A percentile compares a stretch with the other conserved stretches of the same genome.
phyloP scores from a whole-genome alignment of 2,888 invertebrate genomes.

The Mongoloraphidia duomilia region DNA sequence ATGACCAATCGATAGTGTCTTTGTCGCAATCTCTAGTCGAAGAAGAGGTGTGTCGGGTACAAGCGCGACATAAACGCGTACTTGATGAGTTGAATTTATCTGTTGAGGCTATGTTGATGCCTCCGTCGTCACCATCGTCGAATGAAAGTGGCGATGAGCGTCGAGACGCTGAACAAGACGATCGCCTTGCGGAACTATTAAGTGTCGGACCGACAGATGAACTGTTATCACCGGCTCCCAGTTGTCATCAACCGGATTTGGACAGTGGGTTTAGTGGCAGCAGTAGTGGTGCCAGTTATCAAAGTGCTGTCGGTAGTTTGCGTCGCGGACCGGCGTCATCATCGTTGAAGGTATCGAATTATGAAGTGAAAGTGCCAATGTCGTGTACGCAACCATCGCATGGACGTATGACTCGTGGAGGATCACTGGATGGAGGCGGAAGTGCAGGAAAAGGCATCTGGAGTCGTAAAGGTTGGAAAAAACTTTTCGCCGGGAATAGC shows the following conservation, averaged over 20 bases:
- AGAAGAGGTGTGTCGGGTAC: slow-evolving; percentile 71
- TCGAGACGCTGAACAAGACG: slow-evolving; percentile 42
- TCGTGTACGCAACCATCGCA: too few relatives aligned
- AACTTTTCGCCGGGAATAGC: slow-evolving; percentile 58
- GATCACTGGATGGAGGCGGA: background rate
- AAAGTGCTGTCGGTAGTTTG: slow-evolving; percentile 45
- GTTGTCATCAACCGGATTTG: slow-evolving; percentile 48
- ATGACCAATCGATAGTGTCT: slow-evolving; percentile 46
- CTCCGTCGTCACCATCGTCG: slow-evolving; percentile 43
- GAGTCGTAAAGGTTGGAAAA: slow-evolving; percentile 67
- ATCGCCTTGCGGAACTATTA: slow-evolving; percentile 49
- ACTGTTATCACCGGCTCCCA: slow-evolving; percentile 49
- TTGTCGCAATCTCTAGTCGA: slow-evolving; percentile 60
- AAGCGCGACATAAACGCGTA: slow-evolving; percentile 67
- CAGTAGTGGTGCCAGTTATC: slow-evolving; percentile 67
- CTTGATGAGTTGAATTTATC: slow-evolving; percentile 76
- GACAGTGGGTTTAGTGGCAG: slow-evolving; percentile 76
- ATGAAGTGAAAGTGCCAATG: too few relatives aligned
- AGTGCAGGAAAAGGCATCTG: slow-evolving; percentile 40
- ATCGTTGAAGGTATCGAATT: background rate
- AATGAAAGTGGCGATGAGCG: slow-evolving; percentile 47
- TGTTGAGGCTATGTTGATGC: slow-evolving; percentile 84
- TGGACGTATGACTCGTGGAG: too few relatives aligned
- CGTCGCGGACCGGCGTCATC: slow-evolving; percentile 32
- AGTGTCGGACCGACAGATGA: slow-evolving; percentile 58